These are phyloP conservation scores for Pegoplata infirma DNA, from an alignment of 2,888 invertebrate genomes.

Conservation along the genomic window DNA sequence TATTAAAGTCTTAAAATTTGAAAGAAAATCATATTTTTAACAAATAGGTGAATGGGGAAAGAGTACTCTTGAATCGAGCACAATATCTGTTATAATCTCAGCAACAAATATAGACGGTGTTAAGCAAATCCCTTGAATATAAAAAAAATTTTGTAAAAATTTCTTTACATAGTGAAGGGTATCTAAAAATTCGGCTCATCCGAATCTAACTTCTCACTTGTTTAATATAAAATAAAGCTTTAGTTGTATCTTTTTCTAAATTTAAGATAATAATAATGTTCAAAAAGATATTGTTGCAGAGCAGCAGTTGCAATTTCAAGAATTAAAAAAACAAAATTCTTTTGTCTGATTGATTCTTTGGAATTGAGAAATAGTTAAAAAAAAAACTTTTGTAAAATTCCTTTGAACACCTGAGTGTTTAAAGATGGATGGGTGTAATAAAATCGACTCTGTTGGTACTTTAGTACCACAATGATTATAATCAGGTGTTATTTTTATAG, in stretches of 20 bases:
- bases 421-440: not conserved
- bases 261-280: conserved; percentile 13
- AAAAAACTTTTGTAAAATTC: not conserved
- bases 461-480: too few species aligned
- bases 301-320: conserved; percentile 17
- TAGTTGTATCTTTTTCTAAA: not conserved
- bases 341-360: conserved; percentile 35
- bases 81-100: too few species aligned
- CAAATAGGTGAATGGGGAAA: too few species aligned
- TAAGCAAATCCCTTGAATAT: too few species aligned
- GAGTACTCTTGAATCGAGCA: too few species aligned
- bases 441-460: not conserved
- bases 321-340: not conserved
- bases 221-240: not conserved
- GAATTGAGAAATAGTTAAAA: conserved; percentile 21
- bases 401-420: conserved; percentile 6
- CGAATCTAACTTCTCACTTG: too few species aligned
- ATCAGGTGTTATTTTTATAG: not conserved
- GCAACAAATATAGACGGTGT: too few species aligned
- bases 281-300: not conserved
- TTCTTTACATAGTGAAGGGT: too few species aligned
- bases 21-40: too few species aligned
- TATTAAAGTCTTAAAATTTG: too few species aligned
- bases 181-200: too few species aligned
- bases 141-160: too few species aligned